Evolutionary conservation across 2,797 vertebrate genomes (phyloP).

Genomic region (Acridotheres tristis): DNA sequence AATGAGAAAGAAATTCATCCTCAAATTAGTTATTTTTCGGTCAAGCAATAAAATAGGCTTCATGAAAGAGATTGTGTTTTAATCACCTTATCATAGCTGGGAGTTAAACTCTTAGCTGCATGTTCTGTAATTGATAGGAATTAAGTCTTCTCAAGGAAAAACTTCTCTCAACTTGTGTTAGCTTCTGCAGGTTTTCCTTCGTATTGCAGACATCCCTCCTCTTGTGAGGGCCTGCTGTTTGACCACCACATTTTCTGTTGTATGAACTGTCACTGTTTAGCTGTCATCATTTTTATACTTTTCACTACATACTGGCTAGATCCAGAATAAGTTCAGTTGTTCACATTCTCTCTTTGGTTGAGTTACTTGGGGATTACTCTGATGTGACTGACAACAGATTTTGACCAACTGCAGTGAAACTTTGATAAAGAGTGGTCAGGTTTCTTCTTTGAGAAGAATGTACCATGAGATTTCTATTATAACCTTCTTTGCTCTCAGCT

Average conservation of each 20-base stretch:
- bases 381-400: not conserved
- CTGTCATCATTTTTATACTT: not conserved
- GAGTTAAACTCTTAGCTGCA: not conserved
- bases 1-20: not conserved
- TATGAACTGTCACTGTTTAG: not conserved
- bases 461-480: slow-evolving; percentile 33
- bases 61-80: not conserved
- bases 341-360: not conserved
- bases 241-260: not conserved
- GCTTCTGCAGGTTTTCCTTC: not conserved
- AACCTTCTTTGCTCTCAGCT: slow-evolving; percentile 37
- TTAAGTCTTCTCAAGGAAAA: not conserved
- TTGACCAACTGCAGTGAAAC: not conserved
- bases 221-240: not conserved
- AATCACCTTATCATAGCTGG: not conserved
- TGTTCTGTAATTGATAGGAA: not conserved
- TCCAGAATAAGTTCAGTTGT: not conserved
- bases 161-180: not conserved
- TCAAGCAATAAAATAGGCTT: not conserved
- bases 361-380: not conserved
- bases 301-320: not conserved
- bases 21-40: not conserved
- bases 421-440: not conserved
- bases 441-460: slow-evolving; percentile 22
- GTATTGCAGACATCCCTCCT: not conserved